These are phyloP conservation scores for Centropristis striata DNA, from an alignment of 2,113 vertebrate genomes.

Conservation along the genomic window DNA sequence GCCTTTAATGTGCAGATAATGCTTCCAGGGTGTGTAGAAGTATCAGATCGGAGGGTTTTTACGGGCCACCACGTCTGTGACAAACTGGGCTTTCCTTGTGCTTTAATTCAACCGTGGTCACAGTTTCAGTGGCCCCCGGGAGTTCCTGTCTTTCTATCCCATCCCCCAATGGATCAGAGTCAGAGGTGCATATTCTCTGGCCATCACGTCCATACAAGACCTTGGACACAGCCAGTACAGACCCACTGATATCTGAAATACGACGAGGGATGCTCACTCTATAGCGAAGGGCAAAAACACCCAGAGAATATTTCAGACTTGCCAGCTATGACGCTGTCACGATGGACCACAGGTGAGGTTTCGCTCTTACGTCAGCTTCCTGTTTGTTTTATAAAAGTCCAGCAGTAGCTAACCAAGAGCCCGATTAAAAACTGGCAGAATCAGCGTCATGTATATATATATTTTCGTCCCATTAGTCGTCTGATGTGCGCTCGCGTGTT, in stretches of 20 bases:
- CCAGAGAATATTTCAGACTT: constrained; percentile 41
- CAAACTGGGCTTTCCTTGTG: background rate
- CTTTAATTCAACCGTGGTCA: background rate
- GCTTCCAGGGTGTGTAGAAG: constrained; percentile 2
- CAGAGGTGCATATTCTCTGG: constrained; percentile 53
- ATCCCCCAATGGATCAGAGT: constrained; percentile 46
- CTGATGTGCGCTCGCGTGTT: background rate
- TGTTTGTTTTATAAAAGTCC: constrained; percentile 45
- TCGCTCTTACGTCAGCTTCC: constrained; percentile 31
- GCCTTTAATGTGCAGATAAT: constrained; percentile 12
- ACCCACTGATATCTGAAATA: constrained; percentile 59
- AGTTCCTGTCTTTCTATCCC: background rate
- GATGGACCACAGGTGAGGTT: constrained; percentile 43
- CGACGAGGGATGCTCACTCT: constrained; percentile 41
- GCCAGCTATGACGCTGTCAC: constrained; percentile 27
- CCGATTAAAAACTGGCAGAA: constrained; percentile 20
- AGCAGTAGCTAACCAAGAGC: constrained; percentile 37
- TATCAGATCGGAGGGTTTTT: constrained; percentile 19
- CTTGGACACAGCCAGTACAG: constrained; percentile 34
- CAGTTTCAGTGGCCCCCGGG: constrained; percentile 25
- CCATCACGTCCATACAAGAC: constrained; percentile 16
- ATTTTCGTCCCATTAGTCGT: constrained; percentile 12
- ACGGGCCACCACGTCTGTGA: background rate
- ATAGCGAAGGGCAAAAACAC: constrained; percentile 34
- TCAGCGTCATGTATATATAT: background rate